Conservation (phyloP, 1,140 invertebrate genomes). For the Scylla paramamosain region DNA sequence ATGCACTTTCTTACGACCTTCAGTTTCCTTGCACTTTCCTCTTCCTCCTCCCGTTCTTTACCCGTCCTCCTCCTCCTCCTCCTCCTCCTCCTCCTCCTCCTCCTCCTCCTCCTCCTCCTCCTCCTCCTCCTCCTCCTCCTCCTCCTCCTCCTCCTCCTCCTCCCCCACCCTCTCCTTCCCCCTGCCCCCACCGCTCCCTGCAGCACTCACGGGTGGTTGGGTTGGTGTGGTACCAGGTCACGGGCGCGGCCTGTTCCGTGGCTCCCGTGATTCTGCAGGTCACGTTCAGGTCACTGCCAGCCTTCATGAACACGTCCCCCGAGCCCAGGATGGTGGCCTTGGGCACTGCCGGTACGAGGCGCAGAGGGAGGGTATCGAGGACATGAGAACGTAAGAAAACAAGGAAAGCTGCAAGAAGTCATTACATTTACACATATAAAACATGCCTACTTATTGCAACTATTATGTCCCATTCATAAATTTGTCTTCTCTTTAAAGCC, state of each 20-base stretch:
- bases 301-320: slow-evolving; percentile 44
- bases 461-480: too few species aligned
- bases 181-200: not conserved
- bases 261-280: slow-evolving; percentile 59
- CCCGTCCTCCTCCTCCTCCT: not conserved
- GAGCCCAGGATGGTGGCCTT: slow-evolving; percentile 49
- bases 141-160: not conserved
- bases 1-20: not conserved
- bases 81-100: too few species aligned
- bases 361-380: too few species aligned
- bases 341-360: not conserved
- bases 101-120: not conserved
- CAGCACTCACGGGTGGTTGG: slow-evolving; percentile 36
- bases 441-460: too few species aligned
- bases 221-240: slow-evolving; percentile 57
- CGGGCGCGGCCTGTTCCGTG: slow-evolving; percentile 42
- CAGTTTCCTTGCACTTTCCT: not conserved
- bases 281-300: slow-evolving; percentile 63
- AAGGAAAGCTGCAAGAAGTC: not conserved
- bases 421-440: not conserved
- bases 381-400: not conserved
- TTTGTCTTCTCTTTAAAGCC: too few species aligned
- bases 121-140: not conserved
- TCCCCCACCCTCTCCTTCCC: not conserved
- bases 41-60: not conserved